phyloP scores from a whole-genome alignment of 1,140 invertebrate genomes.

The Orussus abietinus region DNA sequence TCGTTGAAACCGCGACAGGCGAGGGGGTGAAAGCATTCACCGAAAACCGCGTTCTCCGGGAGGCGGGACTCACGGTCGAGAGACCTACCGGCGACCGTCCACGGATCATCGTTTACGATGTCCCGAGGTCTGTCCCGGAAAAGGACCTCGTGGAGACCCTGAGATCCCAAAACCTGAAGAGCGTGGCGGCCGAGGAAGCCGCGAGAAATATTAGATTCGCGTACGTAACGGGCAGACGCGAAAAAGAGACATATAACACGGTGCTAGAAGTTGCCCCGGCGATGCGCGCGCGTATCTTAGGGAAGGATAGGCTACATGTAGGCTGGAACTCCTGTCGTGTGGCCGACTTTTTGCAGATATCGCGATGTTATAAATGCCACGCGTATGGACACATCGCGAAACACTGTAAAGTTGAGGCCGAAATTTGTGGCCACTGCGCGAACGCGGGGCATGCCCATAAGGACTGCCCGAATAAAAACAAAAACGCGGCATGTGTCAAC shows the following conservation, averaged over 20 bases:
- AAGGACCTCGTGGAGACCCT: not conserved
- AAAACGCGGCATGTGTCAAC: not conserved
- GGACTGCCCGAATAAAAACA: not conserved
- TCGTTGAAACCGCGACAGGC: constrained; percentile 5
- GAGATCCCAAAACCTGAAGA: not conserved
- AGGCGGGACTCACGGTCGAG: not conserved
- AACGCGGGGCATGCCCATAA: not conserved
- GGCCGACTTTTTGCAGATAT: not conserved
- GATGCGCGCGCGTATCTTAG: not conserved
- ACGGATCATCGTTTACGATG: constrained; percentile 13
- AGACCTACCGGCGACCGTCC: constrained; percentile 5
- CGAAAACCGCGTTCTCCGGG: not conserved
- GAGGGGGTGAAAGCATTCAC: constrained; percentile 9
- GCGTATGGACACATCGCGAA: constrained; percentile 1
- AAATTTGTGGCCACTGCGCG: not conserved
- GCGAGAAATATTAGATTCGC: not conserved
- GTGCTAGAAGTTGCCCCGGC: not conserved
- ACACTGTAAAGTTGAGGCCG: not conserved
- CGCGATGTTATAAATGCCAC: not conserved
- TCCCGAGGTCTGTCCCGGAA: not conserved
- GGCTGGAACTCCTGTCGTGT: not conserved
- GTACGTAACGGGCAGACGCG: not conserved
- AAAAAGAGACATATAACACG: not conserved
- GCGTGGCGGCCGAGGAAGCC: too few relatives aligned
- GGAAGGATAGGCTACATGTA: not conserved